phyloP scores from a whole-genome alignment of 2,888 invertebrate genomes.

The Lottia gigantea region DNA sequence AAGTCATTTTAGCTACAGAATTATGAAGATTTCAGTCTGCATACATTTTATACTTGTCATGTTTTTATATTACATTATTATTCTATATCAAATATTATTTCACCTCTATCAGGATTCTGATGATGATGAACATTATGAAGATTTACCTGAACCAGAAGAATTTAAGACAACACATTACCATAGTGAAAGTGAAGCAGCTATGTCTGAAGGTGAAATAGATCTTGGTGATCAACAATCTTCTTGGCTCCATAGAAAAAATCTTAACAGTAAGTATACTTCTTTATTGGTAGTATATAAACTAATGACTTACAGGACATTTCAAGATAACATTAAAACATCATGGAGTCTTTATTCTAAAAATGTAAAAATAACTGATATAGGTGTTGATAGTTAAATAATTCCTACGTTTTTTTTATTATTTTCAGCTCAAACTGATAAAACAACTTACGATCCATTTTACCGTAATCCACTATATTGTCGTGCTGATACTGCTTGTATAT shows the following conservation, averaged over 20 bases:
- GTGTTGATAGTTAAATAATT: no score
- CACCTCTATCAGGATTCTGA: slow-evolving; percentile 57
- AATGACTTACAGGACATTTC: no score
- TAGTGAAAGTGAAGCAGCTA: slow-evolving; percentile 42
- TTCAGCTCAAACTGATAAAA: slow-evolving; percentile 14
- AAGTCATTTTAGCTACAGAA: not conserved
- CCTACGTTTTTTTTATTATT: no score
- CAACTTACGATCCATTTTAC: slow-evolving; percentile 71
- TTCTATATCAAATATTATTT: not conserved
- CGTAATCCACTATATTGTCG: slow-evolving; percentile 89
- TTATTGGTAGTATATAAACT: no score
- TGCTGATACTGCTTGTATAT: slow-evolving; percentile 77
- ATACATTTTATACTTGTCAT: not conserved
- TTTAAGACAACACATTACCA: slow-evolving; percentile 12
- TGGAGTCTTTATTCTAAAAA: no score
- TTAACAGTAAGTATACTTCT: not conserved
- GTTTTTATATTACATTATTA: no score
- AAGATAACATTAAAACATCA: no score
- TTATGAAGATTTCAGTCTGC: not conserved
- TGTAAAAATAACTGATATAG: no score
- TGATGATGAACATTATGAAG: slow-evolving; percentile 69
- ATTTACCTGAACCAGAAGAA: slow-evolving; percentile 56
- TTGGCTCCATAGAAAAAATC: slow-evolving; percentile 25
- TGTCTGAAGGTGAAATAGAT: slow-evolving; percentile 14
- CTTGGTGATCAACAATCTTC: slow-evolving; percentile 17